Evolutionary conservation across 2,888 invertebrate species (phyloP).

Genomic region (Lampropteryx suffumata): DNA sequence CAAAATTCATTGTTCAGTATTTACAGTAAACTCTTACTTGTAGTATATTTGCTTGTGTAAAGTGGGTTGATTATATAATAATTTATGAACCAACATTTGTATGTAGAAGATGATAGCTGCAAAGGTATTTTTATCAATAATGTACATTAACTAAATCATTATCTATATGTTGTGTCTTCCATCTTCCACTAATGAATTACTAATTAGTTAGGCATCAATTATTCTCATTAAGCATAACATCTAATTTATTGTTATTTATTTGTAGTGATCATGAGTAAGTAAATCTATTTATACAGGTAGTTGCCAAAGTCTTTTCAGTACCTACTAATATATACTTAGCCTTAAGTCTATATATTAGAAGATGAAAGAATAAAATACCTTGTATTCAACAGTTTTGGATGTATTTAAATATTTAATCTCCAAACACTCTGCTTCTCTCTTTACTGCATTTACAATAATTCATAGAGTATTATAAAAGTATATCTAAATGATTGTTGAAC

Average conservation of each 20-base stretch:
- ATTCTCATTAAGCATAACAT: conserved; percentile 24
- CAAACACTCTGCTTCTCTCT: conserved; percentile 1
- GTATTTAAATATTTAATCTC: conserved; percentile 1
- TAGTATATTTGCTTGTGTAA: neutral
- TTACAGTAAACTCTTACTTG: conserved; percentile 2
- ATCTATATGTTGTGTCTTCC: conserved; percentile 54
- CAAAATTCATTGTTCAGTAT: conserved; percentile 11
- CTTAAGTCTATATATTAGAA: too few relatives aligned
- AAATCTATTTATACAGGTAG: conserved; percentile 10
- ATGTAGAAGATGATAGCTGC: neutral
- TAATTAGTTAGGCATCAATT: conserved; percentile 41
- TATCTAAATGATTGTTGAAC: neutral
- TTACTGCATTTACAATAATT: conserved; percentile 14
- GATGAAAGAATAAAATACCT: too few relatives aligned
- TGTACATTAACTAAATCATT: conserved; percentile 19
- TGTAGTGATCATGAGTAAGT: conserved; percentile 5
- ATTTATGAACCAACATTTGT: conserved; percentile 6
- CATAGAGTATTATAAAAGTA: neutral
- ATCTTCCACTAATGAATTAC: conserved; percentile 40
- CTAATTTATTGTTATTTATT: conserved; percentile 15
- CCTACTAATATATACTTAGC: neutral
- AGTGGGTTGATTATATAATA: neutral
- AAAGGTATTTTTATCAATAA: conserved; percentile 17
- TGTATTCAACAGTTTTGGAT: conserved; percentile 1
- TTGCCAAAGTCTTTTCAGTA: conserved; percentile 25